Conservation (phyloP, 2,113 vertebrate genomes). For the Phyllopteryx taeniolatus region DNA sequence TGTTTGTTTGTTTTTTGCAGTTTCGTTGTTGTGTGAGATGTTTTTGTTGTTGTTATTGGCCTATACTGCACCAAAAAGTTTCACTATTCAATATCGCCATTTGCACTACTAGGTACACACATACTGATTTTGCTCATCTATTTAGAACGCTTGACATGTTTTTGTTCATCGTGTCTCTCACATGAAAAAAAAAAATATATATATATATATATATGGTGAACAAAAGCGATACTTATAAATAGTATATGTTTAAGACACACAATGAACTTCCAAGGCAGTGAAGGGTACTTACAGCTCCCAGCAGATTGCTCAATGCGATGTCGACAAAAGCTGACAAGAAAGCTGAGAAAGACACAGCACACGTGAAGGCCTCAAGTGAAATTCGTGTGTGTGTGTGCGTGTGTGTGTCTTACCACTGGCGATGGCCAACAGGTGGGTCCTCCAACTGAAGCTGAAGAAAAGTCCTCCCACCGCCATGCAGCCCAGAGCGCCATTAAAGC, state of each 20-base stretch:
- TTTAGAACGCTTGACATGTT: too few species aligned
- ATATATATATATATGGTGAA: too few species aligned
- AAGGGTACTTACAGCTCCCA: slow-evolving; percentile 67
- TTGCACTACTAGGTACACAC: too few species aligned
- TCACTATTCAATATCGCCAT: too few species aligned
- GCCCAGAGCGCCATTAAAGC: slow-evolving; percentile 75
- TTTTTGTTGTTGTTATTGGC: too few species aligned
- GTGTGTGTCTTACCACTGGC: slow-evolving; percentile 59
- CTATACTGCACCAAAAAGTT: too few species aligned
- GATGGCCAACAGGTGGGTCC: slow-evolving; percentile 67
- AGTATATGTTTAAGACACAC: neutral
- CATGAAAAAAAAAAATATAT: too few species aligned
- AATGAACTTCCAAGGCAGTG: neutral
- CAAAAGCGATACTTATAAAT: too few species aligned
- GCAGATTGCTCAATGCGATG: slow-evolving; percentile 72
- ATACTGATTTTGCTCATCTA: too few species aligned
- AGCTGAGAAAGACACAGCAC: slow-evolving; percentile 32
- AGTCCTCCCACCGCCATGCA: slow-evolving; percentile 72
- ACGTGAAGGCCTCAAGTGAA: neutral
- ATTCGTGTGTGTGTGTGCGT: neutral
- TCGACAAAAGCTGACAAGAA: slow-evolving; percentile 70
- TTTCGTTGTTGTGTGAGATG: too few species aligned
- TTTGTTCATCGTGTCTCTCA: too few species aligned
- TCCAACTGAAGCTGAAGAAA: slow-evolving; percentile 71
- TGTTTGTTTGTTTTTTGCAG: too few species aligned